These are phyloP conservation scores for Zosterops japonicus DNA, from an alignment of 2,113 vertebrate species.

Conservation along the genomic window DNA sequence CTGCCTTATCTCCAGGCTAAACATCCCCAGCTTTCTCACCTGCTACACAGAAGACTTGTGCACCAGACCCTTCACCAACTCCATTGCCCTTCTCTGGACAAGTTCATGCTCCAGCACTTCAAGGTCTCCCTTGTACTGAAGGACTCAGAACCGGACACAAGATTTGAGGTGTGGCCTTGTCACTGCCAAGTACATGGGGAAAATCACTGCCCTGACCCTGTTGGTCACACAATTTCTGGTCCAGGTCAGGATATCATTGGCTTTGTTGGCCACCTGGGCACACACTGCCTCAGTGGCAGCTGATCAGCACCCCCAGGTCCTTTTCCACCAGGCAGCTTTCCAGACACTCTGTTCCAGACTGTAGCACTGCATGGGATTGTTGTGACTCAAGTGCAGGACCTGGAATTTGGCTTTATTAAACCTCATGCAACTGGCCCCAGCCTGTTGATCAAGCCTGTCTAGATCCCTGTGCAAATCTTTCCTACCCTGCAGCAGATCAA, in stretches of 20 bases:
- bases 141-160: neutral
- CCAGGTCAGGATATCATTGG: neutral
- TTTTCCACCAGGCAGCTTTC: neutral
- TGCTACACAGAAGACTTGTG: neutral
- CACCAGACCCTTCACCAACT: neutral
- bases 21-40: neutral
- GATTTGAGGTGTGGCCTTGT: neutral
- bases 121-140: neutral
- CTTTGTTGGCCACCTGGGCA: neutral
- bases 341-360: neutral
- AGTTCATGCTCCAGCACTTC: neutral
- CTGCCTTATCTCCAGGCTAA: neutral
- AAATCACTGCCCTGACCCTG: neutral
- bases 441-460: neutral
- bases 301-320: no score
- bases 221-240: neutral
- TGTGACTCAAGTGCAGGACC: neutral
- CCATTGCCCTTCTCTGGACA: neutral
- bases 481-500: neutral
- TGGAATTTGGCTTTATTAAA: neutral
- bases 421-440: neutral
- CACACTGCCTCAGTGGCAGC: neutral
- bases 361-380: neutral
- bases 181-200: rapidly evolving
- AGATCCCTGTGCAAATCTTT: neutral